Base-by-base conservation (phyloP, 2,113 vertebrate species). In the Hyperopisus bebe region DNA sequence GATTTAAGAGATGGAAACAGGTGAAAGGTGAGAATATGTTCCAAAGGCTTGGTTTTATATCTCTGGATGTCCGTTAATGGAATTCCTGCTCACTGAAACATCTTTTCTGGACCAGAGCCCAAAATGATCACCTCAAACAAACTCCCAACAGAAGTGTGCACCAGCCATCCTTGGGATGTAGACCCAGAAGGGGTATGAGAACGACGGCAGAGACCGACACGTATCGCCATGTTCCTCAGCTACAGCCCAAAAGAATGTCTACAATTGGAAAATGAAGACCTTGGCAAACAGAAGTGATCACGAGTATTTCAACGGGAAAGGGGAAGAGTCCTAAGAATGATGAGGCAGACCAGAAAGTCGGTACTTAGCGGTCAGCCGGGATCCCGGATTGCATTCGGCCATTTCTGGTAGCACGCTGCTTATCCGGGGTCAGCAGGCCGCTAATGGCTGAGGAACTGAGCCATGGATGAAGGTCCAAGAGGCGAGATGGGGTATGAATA, bases 361-460 rank as follows among this genome's bases (percentile, higher is more conserved):
- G 6, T 88, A 83, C 93, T 91, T 92, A 90, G 90, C 90, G 92
- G 89, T 89, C 42, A 89, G 91, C 42, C 90, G 83, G 70, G 66
- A 89, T 94, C 90, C 90, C 86, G 90, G n/a, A 35, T 84, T 86
- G 89, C 88, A 88, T 90, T 89, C 82, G 48, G 82, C 53, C 85
- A 92, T 93, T 93, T 92, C 85, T 91, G 48, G 92, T 94, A 92
- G 92, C 92, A 44, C 58, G 87, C 46, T 48, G 27, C 88, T 92
- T 86, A 90, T 91, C 86, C 82, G 48, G 88, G 89, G 89, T 91
- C 90, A 93, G 31, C 90, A 90, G 58, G 31, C 51, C 90, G 62
- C 58, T 27, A 31, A 31, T 31, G 31, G 27, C 62, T 82, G 87
- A 82, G 31, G 77, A 39, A 3, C 27, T 5, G 24, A n/a, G 90